phyloP scores from a whole-genome alignment of 2,888 invertebrate genomes.

The Phyto melanocephala region DNA sequence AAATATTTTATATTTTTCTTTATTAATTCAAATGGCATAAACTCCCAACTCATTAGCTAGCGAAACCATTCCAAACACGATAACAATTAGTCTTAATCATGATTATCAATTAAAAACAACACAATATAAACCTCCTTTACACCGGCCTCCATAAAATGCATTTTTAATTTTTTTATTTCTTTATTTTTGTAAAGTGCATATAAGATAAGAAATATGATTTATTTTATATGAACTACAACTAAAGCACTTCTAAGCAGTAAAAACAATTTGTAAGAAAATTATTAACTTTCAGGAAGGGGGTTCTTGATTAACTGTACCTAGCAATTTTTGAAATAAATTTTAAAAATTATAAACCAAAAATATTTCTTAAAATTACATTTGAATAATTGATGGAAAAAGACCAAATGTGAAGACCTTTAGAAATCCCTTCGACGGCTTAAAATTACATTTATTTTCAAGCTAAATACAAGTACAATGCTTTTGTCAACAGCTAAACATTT shows the following conservation, averaged over 20 bases:
- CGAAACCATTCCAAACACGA: conserved; percentile 80
- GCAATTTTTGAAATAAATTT: too few relatives aligned
- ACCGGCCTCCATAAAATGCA: neutral
- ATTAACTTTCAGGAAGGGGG: neutral
- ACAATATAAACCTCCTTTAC: neutral
- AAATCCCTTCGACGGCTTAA: too few relatives aligned
- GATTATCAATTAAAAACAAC: conserved; percentile 38
- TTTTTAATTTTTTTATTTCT: neutral
- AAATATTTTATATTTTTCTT: neutral
- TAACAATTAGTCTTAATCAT: conserved; percentile 70
- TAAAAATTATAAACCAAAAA: too few relatives aligned
- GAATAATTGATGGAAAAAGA: too few relatives aligned
- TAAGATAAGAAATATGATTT: conserved; percentile 39
- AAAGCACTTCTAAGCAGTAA: neutral
- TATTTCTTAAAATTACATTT: too few relatives aligned
- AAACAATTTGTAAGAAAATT: neutral
- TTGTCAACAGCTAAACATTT: too few relatives aligned
- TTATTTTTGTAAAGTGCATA: neutral
- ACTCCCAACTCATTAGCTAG: conserved; percentile 75
- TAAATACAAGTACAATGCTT: too few relatives aligned
- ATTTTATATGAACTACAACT: conserved; percentile 30
- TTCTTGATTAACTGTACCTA: neutral
- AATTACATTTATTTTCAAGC: too few relatives aligned
- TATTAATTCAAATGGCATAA: conserved; percentile 56
- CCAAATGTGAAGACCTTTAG: too few relatives aligned